Evolutionary conservation across 2,888 invertebrate species (phyloP).

Genomic region (Chromoteleia sp.): DNA sequence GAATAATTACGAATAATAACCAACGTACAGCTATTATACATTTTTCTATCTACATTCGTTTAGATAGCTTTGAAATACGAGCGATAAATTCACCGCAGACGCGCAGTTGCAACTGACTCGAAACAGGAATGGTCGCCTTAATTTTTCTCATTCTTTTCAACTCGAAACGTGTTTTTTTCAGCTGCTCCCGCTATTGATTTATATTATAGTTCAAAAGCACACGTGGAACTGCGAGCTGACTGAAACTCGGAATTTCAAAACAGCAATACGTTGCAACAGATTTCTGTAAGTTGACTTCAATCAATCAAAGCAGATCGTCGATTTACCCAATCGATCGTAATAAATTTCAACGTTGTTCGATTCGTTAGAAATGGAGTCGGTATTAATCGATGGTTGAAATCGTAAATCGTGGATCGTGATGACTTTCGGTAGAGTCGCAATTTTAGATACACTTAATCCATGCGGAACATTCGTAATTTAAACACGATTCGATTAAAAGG

Average conservation of each 20-base stretch:
- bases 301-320: not conserved
- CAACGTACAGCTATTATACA: not conserved
- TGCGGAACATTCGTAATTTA: too few species aligned
- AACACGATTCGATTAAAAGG: too few species aligned
- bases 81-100: conserved; percentile 35
- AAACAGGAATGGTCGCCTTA: conserved; percentile 43
- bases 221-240: not conserved
- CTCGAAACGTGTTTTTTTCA: conserved; percentile 41
- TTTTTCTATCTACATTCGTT: not conserved
- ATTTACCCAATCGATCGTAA: not conserved
- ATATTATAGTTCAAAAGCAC: conserved; percentile 38
- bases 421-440: too few species aligned
- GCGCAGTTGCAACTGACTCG: conserved; percentile 16
- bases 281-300: not conserved
- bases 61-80: conserved; percentile 9
- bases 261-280: not conserved
- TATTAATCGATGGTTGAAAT: too few species aligned
- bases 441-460: too few species aligned
- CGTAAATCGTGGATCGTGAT: too few species aligned
- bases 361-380: too few species aligned
- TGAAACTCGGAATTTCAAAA: not conserved
- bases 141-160: conserved; percentile 46
- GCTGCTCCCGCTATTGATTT: conserved; percentile 49
- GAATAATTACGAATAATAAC: too few species aligned
- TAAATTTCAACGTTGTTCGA: too few species aligned